Conservation (phyloP, 2,888 invertebrate species). For the Timandra comae region DNA sequence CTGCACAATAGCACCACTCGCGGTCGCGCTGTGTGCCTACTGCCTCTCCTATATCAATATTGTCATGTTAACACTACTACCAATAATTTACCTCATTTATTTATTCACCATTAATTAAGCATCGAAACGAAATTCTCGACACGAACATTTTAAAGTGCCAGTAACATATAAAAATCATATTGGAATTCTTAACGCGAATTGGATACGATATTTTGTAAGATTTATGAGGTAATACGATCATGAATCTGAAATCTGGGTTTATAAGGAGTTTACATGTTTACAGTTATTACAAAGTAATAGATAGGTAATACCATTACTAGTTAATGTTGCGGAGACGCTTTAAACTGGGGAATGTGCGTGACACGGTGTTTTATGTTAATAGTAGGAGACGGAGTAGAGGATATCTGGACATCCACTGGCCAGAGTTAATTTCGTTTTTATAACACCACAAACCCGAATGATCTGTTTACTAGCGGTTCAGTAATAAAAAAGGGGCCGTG, state of each 20-base stretch:
- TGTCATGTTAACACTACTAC: too few species aligned
- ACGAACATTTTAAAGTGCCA: too few species aligned
- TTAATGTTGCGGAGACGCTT: constrained; percentile 41
- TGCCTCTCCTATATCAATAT: not conserved
- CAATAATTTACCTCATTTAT: too few species aligned
- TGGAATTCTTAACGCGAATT: constrained; percentile 8
- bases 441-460: constrained; percentile 77
- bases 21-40: constrained; percentile 15
- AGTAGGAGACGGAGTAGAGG: constrained; percentile 47
- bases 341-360: constrained; percentile 49
- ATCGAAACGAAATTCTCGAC: too few species aligned
- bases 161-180: constrained; percentile 1
- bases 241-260: not conserved
- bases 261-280: too few species aligned
- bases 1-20: constrained; percentile 47
- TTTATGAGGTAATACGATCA: constrained; percentile 1
- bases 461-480: constrained; percentile 77
- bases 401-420: constrained; percentile 67
- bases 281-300: constrained; percentile 33
- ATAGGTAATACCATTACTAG: constrained; percentile 21
- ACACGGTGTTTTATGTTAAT: constrained; percentile 59
- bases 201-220: constrained; percentile 6
- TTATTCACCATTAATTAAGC: too few species aligned
- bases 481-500: constrained; percentile 75
- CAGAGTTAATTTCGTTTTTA: constrained; percentile 75